Evolutionary conservation across 2,888 invertebrate genomes (phyloP), one percentile per base, ranked within the genome.

Genomic region (Coelopa pilipes): DNA sequence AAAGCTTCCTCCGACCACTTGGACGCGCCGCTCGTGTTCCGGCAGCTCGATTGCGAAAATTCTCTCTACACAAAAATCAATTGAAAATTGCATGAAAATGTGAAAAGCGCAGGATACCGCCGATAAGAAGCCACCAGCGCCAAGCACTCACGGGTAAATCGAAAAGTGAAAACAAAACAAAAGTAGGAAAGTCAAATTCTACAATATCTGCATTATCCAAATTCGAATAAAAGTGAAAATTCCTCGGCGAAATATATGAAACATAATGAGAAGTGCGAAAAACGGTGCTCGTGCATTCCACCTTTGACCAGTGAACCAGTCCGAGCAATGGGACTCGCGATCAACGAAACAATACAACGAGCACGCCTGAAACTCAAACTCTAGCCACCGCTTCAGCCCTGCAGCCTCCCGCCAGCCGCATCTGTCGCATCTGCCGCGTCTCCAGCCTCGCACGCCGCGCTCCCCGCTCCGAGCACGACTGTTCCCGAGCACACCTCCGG

Each of bases 331-430:
- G 77, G 77, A 75, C 76, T 78, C 60, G n/a, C n/a, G 77, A 80
- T 78, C 80, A 80, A 79, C 80, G 80, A 80, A 80, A 74, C 76
- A 76, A 73, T 76, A 80, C 80, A 80, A 80, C 79, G 79, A 79
- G 79, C 34, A 62, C 24, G 24, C 34, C 71, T 21, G 45, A 17
- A 49, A 62, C 47, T 70, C 34, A 46, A 17, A 46, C 11, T 63
- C n/a, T 34, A 57, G 46, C 47, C 49, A 21, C 17, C 66, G 66
- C 21, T 47, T 50, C 21, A 67, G 24, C 34, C 59, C 70, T 59
- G 12, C 74, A 74, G 66, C 60, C 67, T 59, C 70, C 59, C 71
- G 47, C 34, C 55, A 53, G 71, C 67, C 66, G 65, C 62, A 66
- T 67, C 70, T 17, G 68, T 53, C 59, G 55, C 21, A 45, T 13